Evolutionary conservation across 2,113 vertebrate species (phyloP).

Genomic region (Phaethornis superciliosus): DNA sequence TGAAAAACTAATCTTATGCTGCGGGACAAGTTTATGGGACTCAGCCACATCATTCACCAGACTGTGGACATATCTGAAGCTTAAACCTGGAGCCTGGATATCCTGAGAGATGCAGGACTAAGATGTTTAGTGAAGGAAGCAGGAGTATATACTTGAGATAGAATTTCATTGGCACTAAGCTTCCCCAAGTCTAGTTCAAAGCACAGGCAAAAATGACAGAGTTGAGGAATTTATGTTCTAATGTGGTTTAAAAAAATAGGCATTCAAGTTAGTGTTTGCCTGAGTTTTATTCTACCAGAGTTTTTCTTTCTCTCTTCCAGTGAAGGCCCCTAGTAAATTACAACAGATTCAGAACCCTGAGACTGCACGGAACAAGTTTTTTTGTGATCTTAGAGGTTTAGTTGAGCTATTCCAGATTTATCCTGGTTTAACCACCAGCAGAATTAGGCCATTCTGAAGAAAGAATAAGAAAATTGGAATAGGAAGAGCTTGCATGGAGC

Average conservation of each 20-base stretch:
- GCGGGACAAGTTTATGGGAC: background rate
- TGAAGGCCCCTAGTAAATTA: background rate
- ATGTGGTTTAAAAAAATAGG: background rate
- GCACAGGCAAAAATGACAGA: background rate
- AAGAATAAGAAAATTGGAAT: background rate
- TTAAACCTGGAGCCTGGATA: background rate
- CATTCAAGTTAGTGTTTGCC: background rate
- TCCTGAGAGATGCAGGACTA: background rate
- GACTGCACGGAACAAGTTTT: background rate
- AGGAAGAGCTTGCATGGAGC: background rate
- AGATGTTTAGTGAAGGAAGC: background rate
- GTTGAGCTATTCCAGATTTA: background rate
- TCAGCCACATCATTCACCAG: background rate
- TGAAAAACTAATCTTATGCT: background rate
- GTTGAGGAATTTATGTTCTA: background rate
- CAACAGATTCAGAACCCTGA: background rate
- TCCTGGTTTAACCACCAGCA: background rate
- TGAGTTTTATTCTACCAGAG: background rate
- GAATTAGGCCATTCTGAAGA: background rate
- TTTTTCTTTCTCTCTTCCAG: background rate
- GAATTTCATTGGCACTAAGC: background rate
- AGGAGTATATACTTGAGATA: background rate
- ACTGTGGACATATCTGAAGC: background rate
- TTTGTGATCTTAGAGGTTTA: background rate
- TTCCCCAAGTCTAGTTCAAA: background rate